Evolutionary conservation across 2,797 vertebrate genomes (phyloP).

Genomic region (Chromobotia macracanthus): DNA sequence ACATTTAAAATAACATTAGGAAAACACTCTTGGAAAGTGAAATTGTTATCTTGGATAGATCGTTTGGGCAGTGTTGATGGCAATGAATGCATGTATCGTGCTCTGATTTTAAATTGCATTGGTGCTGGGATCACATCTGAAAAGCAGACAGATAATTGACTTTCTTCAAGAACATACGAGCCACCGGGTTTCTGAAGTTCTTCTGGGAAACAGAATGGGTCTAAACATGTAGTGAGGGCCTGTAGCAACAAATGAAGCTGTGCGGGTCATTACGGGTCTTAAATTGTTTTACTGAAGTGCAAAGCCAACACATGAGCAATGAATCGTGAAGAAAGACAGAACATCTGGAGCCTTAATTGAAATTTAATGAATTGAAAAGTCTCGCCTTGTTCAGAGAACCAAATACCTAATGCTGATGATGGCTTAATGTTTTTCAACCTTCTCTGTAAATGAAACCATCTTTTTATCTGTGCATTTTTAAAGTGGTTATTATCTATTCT

Average conservation of each 20-base stretch:
- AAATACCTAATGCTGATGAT: slow-evolving; percentile 66
- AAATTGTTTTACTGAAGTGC: slow-evolving; percentile 62
- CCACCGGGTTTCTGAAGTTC: slow-evolving; percentile 16
- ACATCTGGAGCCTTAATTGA: slow-evolving; percentile 72
- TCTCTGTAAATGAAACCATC: slow-evolving; percentile 50
- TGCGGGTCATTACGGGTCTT: not conserved
- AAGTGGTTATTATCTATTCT: not conserved
- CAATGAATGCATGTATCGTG: not conserved
- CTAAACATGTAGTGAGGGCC: slow-evolving; percentile 2
- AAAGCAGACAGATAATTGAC: slow-evolving; percentile 4
- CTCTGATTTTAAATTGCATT: slow-evolving; percentile 20
- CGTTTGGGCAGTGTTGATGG: not conserved
- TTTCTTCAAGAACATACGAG: slow-evolving; percentile 21
- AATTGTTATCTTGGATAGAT: not conserved
- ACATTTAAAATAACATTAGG: too few species aligned
- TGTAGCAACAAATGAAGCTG: slow-evolving; percentile 22
- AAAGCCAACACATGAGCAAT: slow-evolving; percentile 53
- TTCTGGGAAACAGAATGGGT: not conserved
- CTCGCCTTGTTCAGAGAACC: slow-evolving; percentile 62
- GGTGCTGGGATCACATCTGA: slow-evolving; percentile 14
- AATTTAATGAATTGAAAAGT: slow-evolving; percentile 77
- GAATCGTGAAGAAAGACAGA: slow-evolving; percentile 17
- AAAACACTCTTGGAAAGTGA: too few species aligned
- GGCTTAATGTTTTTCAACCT: slow-evolving; percentile 67
- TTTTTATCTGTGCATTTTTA: slow-evolving; percentile 56